Base-by-base conservation (phyloP, 1,140 invertebrate species). In the Atta colombica region DNA sequence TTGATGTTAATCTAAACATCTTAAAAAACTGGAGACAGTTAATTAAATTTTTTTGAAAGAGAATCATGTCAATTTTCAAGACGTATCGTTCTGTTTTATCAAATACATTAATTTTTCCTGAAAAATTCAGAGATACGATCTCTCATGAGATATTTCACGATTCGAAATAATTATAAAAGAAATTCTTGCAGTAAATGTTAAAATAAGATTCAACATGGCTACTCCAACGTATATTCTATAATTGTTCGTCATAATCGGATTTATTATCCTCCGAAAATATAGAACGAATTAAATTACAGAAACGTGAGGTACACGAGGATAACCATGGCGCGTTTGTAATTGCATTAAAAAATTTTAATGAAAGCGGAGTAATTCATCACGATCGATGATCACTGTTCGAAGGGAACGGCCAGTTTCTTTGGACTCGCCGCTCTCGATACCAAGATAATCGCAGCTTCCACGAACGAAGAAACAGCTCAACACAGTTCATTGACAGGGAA, bases 401-500 rank as follows among this genome's bases (percentile, higher is more conserved):
- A n/a, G 8, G 25, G 66, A 71, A 78, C 31, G 25, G 39, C 18
- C 51, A 31, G 4, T n/a, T 61, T 45, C 69, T 80, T 77, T 77
- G 31, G 71, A 63, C 66, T 68, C 80, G 35, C 66, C 72, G 49
- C 58, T 81, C 28, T 55, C n/a, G n/a, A 68, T 53, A 28, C 21
- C 14, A 49, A 6, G 39, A 63, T 25, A 55, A 88, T 75, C 31
- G 61, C 25, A 5, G 14, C 53, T 61, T 28, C 21, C 16, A 61
- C 53, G 39, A 65, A 18, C 21, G 31, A 14, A 66, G 45, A 51
- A 75, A 71, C 77, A 21, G 39, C 65, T 45, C 39, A 18, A n/a
- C n/a, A 25, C 65, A 49, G 71, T 71, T 77, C 65, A 88, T 77
- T 45, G 58, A 53, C 28, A 66, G 55, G 61, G 55, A 89, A 85